Conservation (phyloP, 2,888 invertebrate species). For the Sesia bembeciformis region DNA sequence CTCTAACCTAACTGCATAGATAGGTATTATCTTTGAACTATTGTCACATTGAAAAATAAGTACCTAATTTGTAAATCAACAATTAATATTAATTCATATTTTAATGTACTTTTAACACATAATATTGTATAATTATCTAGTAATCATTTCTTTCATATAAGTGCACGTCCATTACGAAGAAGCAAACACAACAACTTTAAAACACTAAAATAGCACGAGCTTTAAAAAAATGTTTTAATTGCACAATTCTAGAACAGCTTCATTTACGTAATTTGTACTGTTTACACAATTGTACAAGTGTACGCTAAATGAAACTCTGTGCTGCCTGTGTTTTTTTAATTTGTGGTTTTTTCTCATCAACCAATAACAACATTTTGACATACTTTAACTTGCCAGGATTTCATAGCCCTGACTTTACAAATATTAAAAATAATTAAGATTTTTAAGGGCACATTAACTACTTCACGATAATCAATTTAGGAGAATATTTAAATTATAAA, state of each 20-base stretch:
- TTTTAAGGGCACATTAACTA: conserved; percentile 21
- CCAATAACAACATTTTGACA: too few species aligned
- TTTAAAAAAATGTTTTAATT: background rate
- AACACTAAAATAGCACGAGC: background rate
- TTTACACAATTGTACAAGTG: too few species aligned
- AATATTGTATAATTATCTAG: conserved; percentile 19
- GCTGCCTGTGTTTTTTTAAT: too few species aligned
- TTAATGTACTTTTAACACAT: conserved; percentile 23
- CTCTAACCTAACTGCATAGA: conserved; percentile 17
- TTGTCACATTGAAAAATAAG: conserved; percentile 28
- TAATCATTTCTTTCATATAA: background rate
- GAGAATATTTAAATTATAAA: background rate
- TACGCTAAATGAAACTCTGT: too few species aligned
- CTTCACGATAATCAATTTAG: background rate
- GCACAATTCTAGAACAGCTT: too few species aligned
- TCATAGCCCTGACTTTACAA: too few species aligned
- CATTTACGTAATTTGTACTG: too few species aligned
- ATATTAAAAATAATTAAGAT: conserved; percentile 14
- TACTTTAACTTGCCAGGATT: too few species aligned
- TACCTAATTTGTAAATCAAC: conserved; percentile 4
- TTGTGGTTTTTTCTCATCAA: too few species aligned
- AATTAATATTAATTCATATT: conserved; percentile 11
- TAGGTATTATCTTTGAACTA: conserved; percentile 24
- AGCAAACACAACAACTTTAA: background rate
- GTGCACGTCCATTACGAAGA: background rate